phyloP scores from a whole-genome alignment of 2,113 vertebrate species.

The Glaucomys volans region DNA sequence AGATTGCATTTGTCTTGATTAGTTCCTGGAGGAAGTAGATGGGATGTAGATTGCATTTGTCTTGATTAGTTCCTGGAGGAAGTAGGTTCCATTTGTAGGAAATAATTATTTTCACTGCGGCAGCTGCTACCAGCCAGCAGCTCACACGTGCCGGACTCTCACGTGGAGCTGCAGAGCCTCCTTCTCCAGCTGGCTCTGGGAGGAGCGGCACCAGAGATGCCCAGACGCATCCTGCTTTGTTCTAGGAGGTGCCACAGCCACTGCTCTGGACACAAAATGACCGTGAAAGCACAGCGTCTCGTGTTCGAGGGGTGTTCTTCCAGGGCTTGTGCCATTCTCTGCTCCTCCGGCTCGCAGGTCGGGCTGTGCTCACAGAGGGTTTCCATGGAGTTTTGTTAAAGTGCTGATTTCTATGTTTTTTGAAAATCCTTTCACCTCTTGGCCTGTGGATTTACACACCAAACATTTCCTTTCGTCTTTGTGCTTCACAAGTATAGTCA shows the following conservation, averaged over 20 bases:
- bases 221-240: conserved; percentile 55
- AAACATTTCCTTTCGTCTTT: background rate
- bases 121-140: conserved; percentile 46
- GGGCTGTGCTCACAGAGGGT: background rate
- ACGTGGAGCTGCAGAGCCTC: background rate
- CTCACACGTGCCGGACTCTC: conserved; percentile 32
- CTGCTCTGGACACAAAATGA: background rate
- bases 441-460: background rate
- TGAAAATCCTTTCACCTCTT: background rate
- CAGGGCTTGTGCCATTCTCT: background rate
- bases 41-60: no score
- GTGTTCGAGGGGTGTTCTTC: background rate
- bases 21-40: conserved; percentile 48
- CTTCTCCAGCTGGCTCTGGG: background rate
- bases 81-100: conserved; percentile 54
- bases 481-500: background rate
- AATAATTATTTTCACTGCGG: conserved; percentile 63
- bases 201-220: background rate
- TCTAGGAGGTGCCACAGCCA: conserved; percentile 28
- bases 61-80: conserved; percentile 60
- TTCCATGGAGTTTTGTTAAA: background rate
- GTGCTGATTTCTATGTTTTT: background rate
- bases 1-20: conserved; percentile 56
- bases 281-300: background rate
- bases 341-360: background rate